These are phyloP conservation scores for Atherinomorus stipes DNA, from an alignment of 2,113 vertebrate genomes.

Conservation along the genomic window DNA sequence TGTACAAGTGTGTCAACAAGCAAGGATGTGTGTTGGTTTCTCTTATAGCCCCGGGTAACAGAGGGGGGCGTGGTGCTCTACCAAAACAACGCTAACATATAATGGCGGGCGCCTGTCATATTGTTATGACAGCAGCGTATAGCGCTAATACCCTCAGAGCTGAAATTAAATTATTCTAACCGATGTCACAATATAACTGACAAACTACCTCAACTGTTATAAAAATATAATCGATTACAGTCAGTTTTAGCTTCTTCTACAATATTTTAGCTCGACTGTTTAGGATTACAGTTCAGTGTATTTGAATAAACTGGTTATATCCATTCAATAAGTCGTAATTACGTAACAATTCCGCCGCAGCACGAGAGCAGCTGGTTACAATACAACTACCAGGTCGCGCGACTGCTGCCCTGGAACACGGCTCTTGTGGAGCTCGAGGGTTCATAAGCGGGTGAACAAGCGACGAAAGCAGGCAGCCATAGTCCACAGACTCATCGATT, in stretches of 20 bases:
- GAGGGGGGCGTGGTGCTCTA: constrained; percentile 78
- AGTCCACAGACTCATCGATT: constrained; percentile 12
- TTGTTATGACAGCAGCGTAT: constrained; percentile 68
- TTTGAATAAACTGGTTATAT: background rate
- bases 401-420: constrained; percentile 42
- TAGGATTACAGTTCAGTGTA: background rate
- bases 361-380: constrained; percentile 41
- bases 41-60: constrained; percentile 51
- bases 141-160: constrained; percentile 7
- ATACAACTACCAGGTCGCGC: constrained; percentile 37
- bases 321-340: background rate
- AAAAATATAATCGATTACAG: background rate
- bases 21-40: constrained; percentile 25
- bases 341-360: constrained; percentile 40
- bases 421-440: constrained; percentile 37
- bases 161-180: background rate
- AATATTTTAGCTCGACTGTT: background rate
- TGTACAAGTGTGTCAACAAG: constrained; percentile 24
- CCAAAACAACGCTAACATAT: constrained; percentile 76
- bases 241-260: background rate
- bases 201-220: background rate
- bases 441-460: constrained; percentile 63
- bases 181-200: background rate
- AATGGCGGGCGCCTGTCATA: constrained; percentile 80
- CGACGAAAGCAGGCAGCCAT: constrained; percentile 43